Conservation (phyloP, 2,797 vertebrate genomes). For the Pelobates cultripes region DNA sequence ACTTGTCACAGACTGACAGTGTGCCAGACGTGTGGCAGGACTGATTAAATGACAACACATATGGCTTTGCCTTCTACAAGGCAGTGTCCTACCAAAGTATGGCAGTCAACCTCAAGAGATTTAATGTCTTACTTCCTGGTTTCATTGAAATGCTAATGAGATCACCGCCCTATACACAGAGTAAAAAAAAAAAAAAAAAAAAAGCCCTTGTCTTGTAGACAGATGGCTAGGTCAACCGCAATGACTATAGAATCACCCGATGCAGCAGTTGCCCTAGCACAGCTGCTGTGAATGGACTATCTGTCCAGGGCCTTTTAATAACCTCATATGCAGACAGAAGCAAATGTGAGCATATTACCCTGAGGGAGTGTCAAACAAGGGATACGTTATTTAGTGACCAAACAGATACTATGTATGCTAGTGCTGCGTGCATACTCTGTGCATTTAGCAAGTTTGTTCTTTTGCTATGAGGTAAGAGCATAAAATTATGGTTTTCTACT, state of each 20-base stretch:
- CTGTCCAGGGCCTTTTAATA: neutral
- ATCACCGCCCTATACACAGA: neutral
- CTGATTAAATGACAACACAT: neutral
- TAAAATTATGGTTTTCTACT: no score
- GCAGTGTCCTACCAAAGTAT: neutral
- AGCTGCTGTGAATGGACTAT: neutral
- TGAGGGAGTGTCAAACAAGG: neutral
- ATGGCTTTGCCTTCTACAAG: neutral
- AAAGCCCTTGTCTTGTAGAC: conserved; percentile 44
- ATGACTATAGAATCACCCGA: conserved; percentile 1
- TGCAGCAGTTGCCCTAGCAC: conserved; percentile 14
- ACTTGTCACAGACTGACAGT: no score
- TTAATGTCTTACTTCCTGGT: neutral
- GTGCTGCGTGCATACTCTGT: no score
- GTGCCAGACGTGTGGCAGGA: neutral
- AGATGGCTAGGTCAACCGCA: conserved; percentile 34
- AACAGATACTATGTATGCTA: neutral
- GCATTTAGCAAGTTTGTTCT: no score
- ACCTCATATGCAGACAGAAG: neutral
- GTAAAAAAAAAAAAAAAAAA: conserved; percentile 40
- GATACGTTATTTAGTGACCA: neutral
- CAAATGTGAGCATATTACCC: neutral
- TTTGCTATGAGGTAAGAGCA: no score
- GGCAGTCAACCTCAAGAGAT: conserved; percentile 3
- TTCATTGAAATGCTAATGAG: conserved; percentile 27